Evolutionary conservation across 2,888 invertebrate genomes (phyloP), one percentile per base, ranked within the genome.

Genomic region (Brachynemurus nebulosus): DNA sequence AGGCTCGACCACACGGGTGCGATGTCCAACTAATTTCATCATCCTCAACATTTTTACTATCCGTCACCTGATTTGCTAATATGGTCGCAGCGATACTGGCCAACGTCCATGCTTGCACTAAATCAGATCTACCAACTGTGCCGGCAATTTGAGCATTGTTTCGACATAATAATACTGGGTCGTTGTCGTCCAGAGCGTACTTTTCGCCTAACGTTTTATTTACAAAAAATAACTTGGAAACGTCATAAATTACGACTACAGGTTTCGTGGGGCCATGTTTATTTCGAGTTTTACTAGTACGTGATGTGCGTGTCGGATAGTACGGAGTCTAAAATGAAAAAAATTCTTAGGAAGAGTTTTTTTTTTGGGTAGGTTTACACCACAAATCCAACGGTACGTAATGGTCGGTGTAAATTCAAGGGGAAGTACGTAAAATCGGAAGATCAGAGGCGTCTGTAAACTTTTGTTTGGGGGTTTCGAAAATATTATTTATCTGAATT

Each of bases 81-180:
- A 71, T 61, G 1, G 64, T 64, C 8, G 77, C 76, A 21, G 85
- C 78, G 42, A 86, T 67, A 51, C 82, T 81, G 2, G 88, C 85
- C 52, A 92, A 66, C 21, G 78, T 77, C 93, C 93, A 93, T 34
- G 90, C 83, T 62, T 90, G 88, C 12, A 86, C 79, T 46, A 92
- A 65, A 62, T 93, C 93, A 43, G 74, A 70, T 41, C 91, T 76
- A 1, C 86, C 86, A 9, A 70, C 70, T 4, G 74, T 73, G 9
- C 83, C 79, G 4, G 90, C 88, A 2, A 81, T 72, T 52, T 75
- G 74, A 1, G 85, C 81, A 65, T 95, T 95, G 52, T 74, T 76
- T 42, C 76, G 76, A 57, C 92, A 92, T 71, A 88, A 86, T 11
- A 72, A 77, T 52, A 51, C 71, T 59, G 58, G 67, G 59, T 55